Evolutionary conservation across 2,113 vertebrate species (phyloP), one percentile per base, ranked within the genome.

Genomic region (Emydura subglobosa): DNA sequence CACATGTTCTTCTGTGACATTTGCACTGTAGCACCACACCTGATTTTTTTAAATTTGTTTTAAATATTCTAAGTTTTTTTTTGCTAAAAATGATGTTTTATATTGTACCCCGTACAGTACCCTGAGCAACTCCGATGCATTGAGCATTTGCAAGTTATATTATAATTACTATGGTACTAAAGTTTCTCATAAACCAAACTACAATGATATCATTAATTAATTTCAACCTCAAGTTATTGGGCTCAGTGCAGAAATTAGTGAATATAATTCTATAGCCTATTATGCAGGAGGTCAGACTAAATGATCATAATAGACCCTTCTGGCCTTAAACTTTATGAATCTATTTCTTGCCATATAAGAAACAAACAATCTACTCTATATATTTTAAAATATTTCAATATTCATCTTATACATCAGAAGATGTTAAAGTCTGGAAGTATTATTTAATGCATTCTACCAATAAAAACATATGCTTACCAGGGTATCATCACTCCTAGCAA

Each of bases 401-500:
- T 22, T 92, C 74, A 19, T 65, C 3, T 76, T 78, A 47, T 0
- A 83, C 53, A 76, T 76, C 57, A 90, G 54, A 79, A 91, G 87
- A 68, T 24, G 3, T 16, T 5, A 34, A 6, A 14, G 51, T 49
- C 88, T 82, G 51, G 83, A 19, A 53, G 10, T 6, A 10, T 31
- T 55, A 10, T 31, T 55, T 59, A 83, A 86, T 78, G 10, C 12
- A 92, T 79, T 88, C 54, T 87, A 85, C 83, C 51, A 16, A 87
- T 21, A 0, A 49, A 96, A 85, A 29, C 12, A 53, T 42, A 87
- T 85, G 96, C 99, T 99, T 99, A 99, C 99, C 99, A 99, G 96
- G 44, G 99, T 99, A 97, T 99, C 99, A 85, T 99, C 99, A 42
- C 99, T 99, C 90, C 99, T 99, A 34, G 99, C 99, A 1, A 99